These are phyloP conservation scores for Cheilosia pagana DNA, from an alignment of 2,888 invertebrate genomes.

Conservation along the genomic window DNA sequence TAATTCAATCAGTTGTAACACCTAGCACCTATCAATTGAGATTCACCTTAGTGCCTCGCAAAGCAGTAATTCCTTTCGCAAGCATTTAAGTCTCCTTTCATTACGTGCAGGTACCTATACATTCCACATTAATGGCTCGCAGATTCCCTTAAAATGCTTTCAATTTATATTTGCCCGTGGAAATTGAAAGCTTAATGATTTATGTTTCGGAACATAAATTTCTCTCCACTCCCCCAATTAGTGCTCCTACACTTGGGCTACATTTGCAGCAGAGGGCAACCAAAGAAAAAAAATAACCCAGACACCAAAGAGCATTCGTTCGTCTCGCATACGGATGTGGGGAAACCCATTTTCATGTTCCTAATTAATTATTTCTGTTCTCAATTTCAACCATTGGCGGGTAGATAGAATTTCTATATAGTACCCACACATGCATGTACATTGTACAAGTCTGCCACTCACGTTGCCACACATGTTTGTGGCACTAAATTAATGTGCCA, in stretches of 20 bases:
- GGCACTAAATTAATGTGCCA: slow-evolving; percentile 72
- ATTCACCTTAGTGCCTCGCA: not conserved
- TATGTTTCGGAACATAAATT: slow-evolving; percentile 59
- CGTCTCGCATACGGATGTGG: not conserved
- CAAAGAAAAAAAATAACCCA: slow-evolving; percentile 12
- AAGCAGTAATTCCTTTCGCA: not conserved
- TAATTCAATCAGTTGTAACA: not conserved
- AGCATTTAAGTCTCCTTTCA: slow-evolving; percentile 41
- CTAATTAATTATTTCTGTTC: slow-evolving; percentile 71
- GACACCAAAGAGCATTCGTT: slow-evolving; percentile 44
- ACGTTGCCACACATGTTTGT: slow-evolving; percentile 67
- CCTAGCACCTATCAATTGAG: not conserved
- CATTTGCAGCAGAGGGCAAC: slow-evolving; percentile 21
- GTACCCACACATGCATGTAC: not conserved
- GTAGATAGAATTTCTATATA: slow-evolving; percentile 55
- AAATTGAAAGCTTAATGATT: slow-evolving; percentile 68
- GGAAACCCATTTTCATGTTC: slow-evolving; percentile 59
- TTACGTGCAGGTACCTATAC: slow-evolving; percentile 1
- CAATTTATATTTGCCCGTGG: slow-evolving; percentile 47
- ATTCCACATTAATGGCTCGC: not conserved
- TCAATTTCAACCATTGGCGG: slow-evolving; percentile 61
- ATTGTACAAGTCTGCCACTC: slow-evolving; percentile 12
- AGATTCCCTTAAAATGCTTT: slow-evolving; percentile 53
- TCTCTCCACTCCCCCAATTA: slow-evolving; percentile 31
- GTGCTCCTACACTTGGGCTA: slow-evolving; percentile 42